Conservation (phyloP, 2,797 vertebrate species). For the Hydrocynus forskahlii region DNA sequence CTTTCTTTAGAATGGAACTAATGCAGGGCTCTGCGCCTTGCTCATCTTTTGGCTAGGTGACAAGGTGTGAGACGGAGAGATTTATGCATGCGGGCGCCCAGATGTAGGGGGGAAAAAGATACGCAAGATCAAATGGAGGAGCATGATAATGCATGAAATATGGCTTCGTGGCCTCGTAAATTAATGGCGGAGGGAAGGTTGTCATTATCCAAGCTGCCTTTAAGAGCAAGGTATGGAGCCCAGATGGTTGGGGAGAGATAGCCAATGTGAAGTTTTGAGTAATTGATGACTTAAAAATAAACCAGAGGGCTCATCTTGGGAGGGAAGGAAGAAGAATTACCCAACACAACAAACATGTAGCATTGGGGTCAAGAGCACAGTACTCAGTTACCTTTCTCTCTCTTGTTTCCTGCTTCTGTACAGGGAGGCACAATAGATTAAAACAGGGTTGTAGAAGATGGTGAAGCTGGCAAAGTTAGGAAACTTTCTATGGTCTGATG, state of each 20-base stretch:
- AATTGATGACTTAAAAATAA: conserved; percentile 96
- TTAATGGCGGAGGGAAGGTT: conserved; percentile 91
- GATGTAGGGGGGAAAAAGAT: conserved; percentile 81
- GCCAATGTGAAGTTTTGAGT: conserved; percentile 86
- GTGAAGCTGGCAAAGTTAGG: conserved; percentile 47
- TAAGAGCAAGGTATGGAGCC: conserved; percentile 89
- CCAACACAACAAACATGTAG: conserved; percentile 67
- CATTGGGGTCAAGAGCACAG: conserved; percentile 72
- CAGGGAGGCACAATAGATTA: conserved; percentile 43
- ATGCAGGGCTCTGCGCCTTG: conserved; percentile 80
- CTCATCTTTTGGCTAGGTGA: conserved; percentile 84
- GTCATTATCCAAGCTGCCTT: conserved; percentile 90
- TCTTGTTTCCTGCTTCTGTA: conserved; percentile 22
- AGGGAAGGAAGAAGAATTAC: conserved; percentile 82
- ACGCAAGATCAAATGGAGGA: conserved; percentile 89
- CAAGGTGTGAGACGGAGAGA: conserved; percentile 85
- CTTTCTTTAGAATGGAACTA: conserved; percentile 76
- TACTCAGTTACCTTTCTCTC: conserved; percentile 31
- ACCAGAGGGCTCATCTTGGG: conserved; percentile 81
- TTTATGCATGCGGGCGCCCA: conserved; percentile 88
- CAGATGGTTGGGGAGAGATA: conserved; percentile 90
- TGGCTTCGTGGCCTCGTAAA: conserved; percentile 85
- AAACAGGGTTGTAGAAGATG: conserved; percentile 39
- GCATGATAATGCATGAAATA: conserved; percentile 92
- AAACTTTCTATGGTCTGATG: conserved; percentile 53